Conservation (phyloP, 2,888 invertebrate genomes). For the Oligia latruncula region DNA sequence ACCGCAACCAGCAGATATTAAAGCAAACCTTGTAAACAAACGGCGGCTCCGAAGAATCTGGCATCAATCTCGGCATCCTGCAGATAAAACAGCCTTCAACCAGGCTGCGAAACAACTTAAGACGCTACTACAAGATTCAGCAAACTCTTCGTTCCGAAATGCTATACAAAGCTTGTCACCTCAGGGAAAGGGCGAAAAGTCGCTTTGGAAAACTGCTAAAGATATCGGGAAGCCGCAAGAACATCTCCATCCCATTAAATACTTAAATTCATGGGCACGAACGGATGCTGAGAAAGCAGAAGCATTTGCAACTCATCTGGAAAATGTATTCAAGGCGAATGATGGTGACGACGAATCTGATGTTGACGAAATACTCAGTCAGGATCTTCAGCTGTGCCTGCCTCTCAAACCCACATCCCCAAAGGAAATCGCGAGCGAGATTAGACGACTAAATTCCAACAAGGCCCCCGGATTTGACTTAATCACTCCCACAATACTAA, state of each 20-base stretch:
- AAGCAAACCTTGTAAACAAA: too few species aligned
- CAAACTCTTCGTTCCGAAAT: too few species aligned
- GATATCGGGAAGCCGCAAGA: too few species aligned
- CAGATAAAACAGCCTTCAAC: too few species aligned
- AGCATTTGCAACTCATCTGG: neutral
- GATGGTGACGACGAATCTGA: neutral
- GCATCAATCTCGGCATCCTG: too few species aligned
- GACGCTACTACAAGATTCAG: too few species aligned
- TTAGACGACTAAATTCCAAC: neutral
- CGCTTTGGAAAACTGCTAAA: too few species aligned
- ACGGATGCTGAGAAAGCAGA: neutral
- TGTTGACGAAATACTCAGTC: neutral
- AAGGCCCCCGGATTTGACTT: neutral
- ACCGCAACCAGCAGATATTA: too few species aligned
- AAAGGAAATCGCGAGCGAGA: neutral
- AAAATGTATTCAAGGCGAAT: neutral
- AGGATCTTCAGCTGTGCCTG: neutral
- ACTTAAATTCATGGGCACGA: neutral
- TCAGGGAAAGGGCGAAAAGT: too few species aligned
- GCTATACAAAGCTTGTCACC: too few species aligned
- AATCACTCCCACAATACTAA: neutral
- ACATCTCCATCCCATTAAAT: neutral
- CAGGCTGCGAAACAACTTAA: too few species aligned
- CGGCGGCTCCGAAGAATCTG: too few species aligned
- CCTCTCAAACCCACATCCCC: neutral